These are phyloP conservation scores for Heteropelma amictum DNA, from an alignment of 2,888 invertebrate genomes.

Conservation along the genomic window DNA sequence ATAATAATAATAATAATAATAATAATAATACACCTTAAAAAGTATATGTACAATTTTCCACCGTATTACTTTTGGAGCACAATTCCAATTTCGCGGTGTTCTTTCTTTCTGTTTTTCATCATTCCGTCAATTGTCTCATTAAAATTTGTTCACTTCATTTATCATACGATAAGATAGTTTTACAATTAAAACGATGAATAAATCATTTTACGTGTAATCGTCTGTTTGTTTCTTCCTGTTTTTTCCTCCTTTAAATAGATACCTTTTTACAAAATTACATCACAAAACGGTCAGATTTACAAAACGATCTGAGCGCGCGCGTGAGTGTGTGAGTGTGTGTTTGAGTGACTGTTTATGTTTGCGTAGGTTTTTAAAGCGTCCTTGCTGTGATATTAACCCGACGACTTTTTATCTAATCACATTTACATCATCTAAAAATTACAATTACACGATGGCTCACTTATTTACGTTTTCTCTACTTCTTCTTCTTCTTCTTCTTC, in stretches of 20 bases:
- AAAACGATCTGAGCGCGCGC: constrained; percentile 69
- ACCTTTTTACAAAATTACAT: constrained; percentile 78
- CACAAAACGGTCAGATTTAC: constrained; percentile 73
- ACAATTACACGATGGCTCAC: constrained; percentile 60
- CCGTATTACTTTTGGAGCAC: constrained; percentile 61
- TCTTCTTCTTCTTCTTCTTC: constrained; percentile 15
- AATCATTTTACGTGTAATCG: constrained; percentile 61
- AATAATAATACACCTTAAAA: constrained; percentile 73
- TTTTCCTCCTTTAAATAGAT: constrained; percentile 68
- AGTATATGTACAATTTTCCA: constrained; percentile 75
- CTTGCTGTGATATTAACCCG: constrained; percentile 5
- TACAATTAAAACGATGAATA: constrained; percentile 72
- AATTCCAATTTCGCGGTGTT: constrained; percentile 54
- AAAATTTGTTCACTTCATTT: constrained; percentile 53
- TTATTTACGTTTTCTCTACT: constrained; percentile 44
- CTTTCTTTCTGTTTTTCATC: constrained; percentile 43
- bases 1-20: constrained; percentile 65
- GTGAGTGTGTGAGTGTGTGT: background rate
- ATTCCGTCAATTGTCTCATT: constrained; percentile 48
- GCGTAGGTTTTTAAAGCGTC: background rate
- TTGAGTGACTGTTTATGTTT: background rate
- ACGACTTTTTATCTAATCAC: constrained; percentile 69
- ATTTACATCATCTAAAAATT: constrained; percentile 70
- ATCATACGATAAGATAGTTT: constrained; percentile 68
- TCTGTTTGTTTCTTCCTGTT: constrained; percentile 20